phyloP scores from a whole-genome alignment of 2,113 vertebrate species.

The Corythornis vintsioides region DNA sequence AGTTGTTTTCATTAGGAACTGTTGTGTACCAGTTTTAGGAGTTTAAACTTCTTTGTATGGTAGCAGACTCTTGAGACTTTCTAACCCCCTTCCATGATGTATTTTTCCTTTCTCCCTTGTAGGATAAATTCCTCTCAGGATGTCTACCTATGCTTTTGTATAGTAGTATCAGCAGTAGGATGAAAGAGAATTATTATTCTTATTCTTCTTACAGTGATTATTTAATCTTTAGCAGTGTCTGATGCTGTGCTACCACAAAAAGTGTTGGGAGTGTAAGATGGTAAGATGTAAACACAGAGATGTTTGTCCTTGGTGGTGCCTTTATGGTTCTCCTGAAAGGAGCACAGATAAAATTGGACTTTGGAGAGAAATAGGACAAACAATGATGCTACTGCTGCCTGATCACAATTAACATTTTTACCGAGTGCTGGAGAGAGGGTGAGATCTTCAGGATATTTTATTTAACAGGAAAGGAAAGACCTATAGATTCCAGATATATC shows the following conservation, averaged over 20 bases:
- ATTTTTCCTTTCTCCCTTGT: background rate
- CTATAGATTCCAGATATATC: background rate
- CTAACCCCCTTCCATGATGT: background rate
- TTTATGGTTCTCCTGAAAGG: background rate
- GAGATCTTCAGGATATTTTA: background rate
- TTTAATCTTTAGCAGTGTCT: background rate
- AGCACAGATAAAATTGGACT: background rate
- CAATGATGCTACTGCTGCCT: background rate
- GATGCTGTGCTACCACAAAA: background rate
- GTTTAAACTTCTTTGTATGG: background rate
- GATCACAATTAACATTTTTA: background rate
- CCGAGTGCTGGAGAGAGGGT: background rate
- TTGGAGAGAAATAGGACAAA: background rate
- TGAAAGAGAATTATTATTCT: background rate
- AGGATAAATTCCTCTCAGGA: background rate
- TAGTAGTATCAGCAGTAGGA: background rate
- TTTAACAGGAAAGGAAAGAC: background rate
- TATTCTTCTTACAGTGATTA: background rate
- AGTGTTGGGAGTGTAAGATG: background rate
- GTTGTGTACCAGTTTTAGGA: background rate
- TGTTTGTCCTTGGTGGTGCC: background rate
- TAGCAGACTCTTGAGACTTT: background rate
- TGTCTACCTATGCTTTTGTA: background rate
- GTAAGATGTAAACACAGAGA: background rate
- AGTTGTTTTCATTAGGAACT: background rate